Percentiles rank a stretch among this genome's conserved stretches.
phyloP scores from a whole-genome alignment of 1,140 invertebrate species.

The Drosophila novamexicana region DNA sequence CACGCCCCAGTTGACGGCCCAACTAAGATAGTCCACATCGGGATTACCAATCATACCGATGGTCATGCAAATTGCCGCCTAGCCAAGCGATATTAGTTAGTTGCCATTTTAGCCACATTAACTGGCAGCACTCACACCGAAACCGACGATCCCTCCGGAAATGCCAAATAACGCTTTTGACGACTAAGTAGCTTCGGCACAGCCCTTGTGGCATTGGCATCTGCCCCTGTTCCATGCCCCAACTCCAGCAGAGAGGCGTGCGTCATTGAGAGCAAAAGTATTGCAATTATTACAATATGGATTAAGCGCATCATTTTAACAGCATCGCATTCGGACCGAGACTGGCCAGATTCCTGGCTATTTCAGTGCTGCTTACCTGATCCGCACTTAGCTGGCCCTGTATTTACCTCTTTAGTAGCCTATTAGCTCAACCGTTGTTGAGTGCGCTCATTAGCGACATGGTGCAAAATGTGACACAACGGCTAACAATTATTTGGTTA shows the following conservation, averaged over 20 bases:
- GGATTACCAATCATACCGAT: slow-evolving; percentile 82
- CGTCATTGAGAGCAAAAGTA: slow-evolving; percentile 14
- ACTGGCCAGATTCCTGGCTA: slow-evolving; percentile 28
- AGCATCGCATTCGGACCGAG: slow-evolving; percentile 33
- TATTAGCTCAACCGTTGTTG: slow-evolving; percentile 60
- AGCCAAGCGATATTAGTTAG: not conserved
- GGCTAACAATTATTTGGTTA: slow-evolving; percentile 33
- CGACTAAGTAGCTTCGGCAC: slow-evolving; percentile 61
- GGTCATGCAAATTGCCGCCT: slow-evolving; percentile 80
- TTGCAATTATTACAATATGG: not conserved
- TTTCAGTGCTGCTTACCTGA: not conserved
- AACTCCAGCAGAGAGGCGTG: not conserved
- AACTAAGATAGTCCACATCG: slow-evolving; percentile 74
- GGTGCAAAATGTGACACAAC: slow-evolving; percentile 39
- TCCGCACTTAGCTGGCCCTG: not conserved
- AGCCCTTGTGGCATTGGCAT: slow-evolving; percentile 37
- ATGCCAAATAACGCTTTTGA: slow-evolving; percentile 79
- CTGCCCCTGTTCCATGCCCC: not conserved
- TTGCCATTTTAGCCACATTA: slow-evolving; percentile 4
- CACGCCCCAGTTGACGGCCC: slow-evolving; percentile 89
- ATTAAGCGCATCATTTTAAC: slow-evolving; percentile 42
- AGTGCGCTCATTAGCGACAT: slow-evolving; percentile 60
- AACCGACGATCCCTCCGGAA: slow-evolving; percentile 84
- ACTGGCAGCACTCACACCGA: slow-evolving; percentile 67
- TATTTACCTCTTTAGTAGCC: slow-evolving; percentile 28